Evolutionary conservation across 2,113 vertebrate species (phyloP).

Genomic region (Rhodinocichla rosea): DNA sequence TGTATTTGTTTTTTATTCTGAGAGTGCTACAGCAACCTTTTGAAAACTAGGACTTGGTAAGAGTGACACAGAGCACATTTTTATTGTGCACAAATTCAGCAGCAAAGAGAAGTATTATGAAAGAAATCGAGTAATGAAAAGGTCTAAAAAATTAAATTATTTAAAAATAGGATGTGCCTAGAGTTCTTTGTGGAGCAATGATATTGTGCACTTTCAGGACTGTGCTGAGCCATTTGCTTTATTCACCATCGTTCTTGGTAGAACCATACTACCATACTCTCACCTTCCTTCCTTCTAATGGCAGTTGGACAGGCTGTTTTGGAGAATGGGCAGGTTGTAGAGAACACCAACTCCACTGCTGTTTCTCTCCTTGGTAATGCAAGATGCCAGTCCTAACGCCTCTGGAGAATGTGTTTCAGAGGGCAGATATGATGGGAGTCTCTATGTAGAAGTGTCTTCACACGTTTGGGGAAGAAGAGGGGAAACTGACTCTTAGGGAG

Average conservation of each 20-base stretch:
- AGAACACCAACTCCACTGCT: background rate
- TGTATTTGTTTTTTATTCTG: background rate
- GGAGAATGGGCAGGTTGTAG: background rate
- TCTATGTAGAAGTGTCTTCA: background rate
- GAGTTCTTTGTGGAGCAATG: background rate
- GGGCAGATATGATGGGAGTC: background rate
- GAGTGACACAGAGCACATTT: background rate
- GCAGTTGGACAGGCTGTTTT: background rate
- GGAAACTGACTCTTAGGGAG: background rate
- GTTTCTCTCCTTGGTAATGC: background rate
- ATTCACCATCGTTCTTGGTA: background rate
- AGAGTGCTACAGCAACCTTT: background rate
- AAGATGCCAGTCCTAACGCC: background rate
- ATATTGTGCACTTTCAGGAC: background rate
- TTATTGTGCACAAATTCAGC: background rate
- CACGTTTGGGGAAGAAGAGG: background rate
- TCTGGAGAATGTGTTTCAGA: background rate
- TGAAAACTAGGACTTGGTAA: background rate
- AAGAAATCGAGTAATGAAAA: background rate
- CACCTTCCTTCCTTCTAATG: background rate
- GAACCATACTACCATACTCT: background rate
- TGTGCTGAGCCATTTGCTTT: background rate
- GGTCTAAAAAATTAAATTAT: background rate
- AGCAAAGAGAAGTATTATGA: background rate
- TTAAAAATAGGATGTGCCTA: background rate